Percentiles rank a stretch among this genome's conserved stretches.
Evolutionary conservation across 1,140 invertebrate species (phyloP).

Genomic region (Pachypsylla venusta): DNA sequence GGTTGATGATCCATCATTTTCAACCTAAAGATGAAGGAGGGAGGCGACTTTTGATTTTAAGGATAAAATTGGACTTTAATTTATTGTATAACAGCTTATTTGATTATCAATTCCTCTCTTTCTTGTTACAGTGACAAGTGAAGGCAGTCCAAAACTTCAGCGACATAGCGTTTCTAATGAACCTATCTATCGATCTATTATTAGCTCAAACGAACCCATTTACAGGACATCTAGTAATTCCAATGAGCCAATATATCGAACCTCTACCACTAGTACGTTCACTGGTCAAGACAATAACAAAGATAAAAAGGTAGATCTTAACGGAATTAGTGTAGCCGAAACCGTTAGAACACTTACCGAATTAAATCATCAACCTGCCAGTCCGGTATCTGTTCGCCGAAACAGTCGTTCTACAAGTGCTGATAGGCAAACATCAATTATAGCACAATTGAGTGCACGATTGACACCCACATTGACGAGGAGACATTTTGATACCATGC

Average conservation of each 20-base stretch:
- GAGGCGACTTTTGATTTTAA: too few relatives aligned
- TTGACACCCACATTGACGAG: slow-evolving; percentile 42
- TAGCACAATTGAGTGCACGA: slow-evolving; percentile 55
- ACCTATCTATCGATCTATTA: not conserved
- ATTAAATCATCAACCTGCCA: slow-evolving; percentile 68
- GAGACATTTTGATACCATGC: slow-evolving; percentile 30
- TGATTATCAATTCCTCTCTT: too few relatives aligned
- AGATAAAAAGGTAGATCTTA: not conserved
- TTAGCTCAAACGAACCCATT: not conserved
- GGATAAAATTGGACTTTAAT: too few relatives aligned
- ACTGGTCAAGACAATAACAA: slow-evolving; percentile 1
- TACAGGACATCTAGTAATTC: not conserved
- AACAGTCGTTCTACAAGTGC: slow-evolving; percentile 30
- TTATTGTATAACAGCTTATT: too few relatives aligned
- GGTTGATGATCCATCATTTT: too few relatives aligned
- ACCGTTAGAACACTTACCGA: slow-evolving; percentile 72
- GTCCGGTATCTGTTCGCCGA: slow-evolving; percentile 52
- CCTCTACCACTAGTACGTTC: not conserved
- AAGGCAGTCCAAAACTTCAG: not conserved
- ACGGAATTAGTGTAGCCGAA: slow-evolving; percentile 56
- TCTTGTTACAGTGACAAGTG: not conserved
- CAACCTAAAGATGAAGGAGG: too few relatives aligned
- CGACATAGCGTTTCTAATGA: slow-evolving; percentile 7
- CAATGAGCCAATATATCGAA: not conserved
- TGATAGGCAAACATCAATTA: slow-evolving; percentile 43